Evolutionary conservation across 2,113 vertebrate genomes (phyloP).

Genomic region (Scytalopus superciliaris): DNA sequence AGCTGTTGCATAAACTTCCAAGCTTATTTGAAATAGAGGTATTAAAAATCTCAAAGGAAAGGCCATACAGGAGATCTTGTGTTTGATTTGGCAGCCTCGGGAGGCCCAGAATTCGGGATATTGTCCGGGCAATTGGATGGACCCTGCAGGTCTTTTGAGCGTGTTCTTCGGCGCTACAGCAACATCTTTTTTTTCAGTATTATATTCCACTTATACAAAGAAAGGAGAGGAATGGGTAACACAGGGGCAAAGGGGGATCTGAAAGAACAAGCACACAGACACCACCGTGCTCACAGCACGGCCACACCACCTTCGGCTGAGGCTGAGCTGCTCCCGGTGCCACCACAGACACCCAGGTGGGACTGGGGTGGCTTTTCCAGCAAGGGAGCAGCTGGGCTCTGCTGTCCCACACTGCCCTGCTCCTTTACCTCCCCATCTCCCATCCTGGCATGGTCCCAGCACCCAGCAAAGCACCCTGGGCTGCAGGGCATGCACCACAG

Average conservation of each 20-base stretch:
- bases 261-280: slow-evolving; percentile 7
- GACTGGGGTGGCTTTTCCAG: neutral
- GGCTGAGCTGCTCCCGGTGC: neutral
- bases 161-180: fast-evolving
- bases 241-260: neutral
- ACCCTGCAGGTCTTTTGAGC: neutral
- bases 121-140: neutral
- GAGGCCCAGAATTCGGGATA: neutral
- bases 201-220: neutral
- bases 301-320: neutral
- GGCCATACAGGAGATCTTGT: neutral
- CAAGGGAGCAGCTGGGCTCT: neutral
- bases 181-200: neutral
- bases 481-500: neutral
- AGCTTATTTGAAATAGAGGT: neutral
- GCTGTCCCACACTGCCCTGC: fast-evolving
- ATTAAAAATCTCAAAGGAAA: neutral
- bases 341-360: fast-evolving
- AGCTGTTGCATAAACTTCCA: neutral
- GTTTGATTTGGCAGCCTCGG: neutral
- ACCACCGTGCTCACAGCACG: neutral
- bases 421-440: neutral
- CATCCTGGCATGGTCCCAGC: neutral
- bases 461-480: neutral
- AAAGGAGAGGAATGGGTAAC: neutral